Conservation (phyloP, 2,797 vertebrate genomes). For the Catamblyrhynchus diadema region DNA sequence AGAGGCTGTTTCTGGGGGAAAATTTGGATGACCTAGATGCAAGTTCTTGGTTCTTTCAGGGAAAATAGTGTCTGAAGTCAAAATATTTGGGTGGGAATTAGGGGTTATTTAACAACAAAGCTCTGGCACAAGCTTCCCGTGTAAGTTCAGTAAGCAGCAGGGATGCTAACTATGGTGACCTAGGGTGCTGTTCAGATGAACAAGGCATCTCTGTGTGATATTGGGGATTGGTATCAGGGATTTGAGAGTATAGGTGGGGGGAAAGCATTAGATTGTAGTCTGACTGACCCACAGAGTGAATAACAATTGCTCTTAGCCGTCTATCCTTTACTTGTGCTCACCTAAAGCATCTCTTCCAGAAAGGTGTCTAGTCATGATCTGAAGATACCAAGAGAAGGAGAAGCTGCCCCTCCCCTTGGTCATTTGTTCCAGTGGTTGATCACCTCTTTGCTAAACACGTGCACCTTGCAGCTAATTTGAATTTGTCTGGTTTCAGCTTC, state of each 20-base stretch:
- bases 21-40: conserved; percentile 9
- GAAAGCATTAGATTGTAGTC: neutral
- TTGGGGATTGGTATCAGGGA: neutral
- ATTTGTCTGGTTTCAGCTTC: conserved; percentile 62
- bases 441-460: conserved; percentile 32
- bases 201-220: neutral
- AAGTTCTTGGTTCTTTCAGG: neutral
- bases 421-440: conserved; percentile 61
- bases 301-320: neutral
- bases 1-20: conserved; percentile 33
- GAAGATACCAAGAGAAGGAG: neutral
- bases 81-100: neutral
- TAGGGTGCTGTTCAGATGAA: neutral
- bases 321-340: neutral
- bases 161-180: neutral
- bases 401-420: conserved; percentile 18
- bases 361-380: conserved; percentile 11
- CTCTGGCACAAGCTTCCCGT: neutral
- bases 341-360: neutral
- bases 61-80: neutral
- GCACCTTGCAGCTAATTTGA: conserved; percentile 47
- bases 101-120: neutral
- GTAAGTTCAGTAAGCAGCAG: neutral
- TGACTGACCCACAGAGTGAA: neutral
- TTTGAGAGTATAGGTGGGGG: neutral